Evolutionary conservation across 2,888 invertebrate genomes (phyloP).

Genomic region (Nephrotoma flavescens): DNA sequence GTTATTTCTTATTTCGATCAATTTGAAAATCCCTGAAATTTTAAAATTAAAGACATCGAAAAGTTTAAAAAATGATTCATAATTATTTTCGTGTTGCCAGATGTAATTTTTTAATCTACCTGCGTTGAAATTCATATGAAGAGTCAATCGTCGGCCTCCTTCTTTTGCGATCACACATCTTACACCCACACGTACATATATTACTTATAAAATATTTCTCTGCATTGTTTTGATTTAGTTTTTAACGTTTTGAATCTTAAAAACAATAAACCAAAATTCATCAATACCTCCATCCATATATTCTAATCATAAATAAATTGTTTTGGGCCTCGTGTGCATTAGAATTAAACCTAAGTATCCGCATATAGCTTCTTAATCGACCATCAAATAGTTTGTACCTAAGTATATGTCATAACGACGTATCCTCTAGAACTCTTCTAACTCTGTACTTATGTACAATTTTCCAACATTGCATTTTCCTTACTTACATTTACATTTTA

Average conservation of each 20-base stretch:
- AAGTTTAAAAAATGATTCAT: no score
- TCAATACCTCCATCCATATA: background rate
- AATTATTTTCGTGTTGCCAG: no score
- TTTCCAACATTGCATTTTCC: background rate
- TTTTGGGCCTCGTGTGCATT: background rate
- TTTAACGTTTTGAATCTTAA: background rate
- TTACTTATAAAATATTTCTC: background rate
- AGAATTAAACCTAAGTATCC: background rate
- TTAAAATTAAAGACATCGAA: no score
- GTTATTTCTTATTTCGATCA: no score
- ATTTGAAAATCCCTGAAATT: no score
- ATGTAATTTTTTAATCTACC: no score
- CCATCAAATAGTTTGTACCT: background rate
- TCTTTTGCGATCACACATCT: background rate
- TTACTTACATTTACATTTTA: background rate
- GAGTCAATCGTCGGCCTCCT: no score
- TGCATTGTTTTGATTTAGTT: background rate
- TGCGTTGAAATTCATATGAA: no score
- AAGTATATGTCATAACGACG: background rate
- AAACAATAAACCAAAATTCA: background rate
- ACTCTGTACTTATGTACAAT: background rate
- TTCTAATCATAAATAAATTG: background rate
- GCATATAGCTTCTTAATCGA: background rate
- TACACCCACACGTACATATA: background rate
- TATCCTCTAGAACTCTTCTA: background rate